These are phyloP conservation scores for Aromia moschata DNA, from an alignment of 2,888 invertebrate genomes.

Conservation along the genomic window DNA sequence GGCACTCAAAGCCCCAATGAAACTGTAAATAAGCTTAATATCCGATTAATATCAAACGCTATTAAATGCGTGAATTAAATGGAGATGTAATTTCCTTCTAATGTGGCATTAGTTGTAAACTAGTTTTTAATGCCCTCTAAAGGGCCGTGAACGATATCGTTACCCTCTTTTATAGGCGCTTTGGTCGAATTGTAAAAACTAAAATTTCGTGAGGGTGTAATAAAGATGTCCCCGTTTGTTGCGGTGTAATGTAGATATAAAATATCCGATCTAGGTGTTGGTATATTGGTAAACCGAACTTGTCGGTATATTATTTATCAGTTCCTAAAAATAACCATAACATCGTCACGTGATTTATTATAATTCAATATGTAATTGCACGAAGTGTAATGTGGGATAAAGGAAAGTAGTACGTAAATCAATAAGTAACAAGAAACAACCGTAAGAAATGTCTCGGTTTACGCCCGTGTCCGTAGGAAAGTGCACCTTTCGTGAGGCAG, in stretches of 20 bases:
- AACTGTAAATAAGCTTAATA: too few relatives aligned
- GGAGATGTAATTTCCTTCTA: too few relatives aligned
- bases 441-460: not conserved
- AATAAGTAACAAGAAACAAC: not conserved
- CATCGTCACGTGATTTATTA: slow-evolving; percentile 40
- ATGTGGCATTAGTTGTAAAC: too few relatives aligned
- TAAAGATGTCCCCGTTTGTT: not conserved
- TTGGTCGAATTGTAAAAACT: too few relatives aligned
- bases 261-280: slow-evolving; percentile 7
- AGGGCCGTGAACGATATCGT: too few relatives aligned
- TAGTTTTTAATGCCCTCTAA: too few relatives aligned
- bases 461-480: not conserved
- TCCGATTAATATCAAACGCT: too few relatives aligned
- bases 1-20: not conserved
- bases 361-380: slow-evolving; percentile 34
- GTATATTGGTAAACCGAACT: slow-evolving; percentile 2
- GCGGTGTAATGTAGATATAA: slow-evolving; percentile 10
- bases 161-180: too few relatives aligned
- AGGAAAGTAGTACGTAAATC: slow-evolving; percentile 14
- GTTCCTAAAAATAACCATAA: slow-evolving; percentile 40
- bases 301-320: slow-evolving; percentile 33
- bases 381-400: slow-evolving; percentile 22
- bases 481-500: not conserved
- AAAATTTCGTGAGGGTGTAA: not conserved
- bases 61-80: too few relatives aligned